Conservation (phyloP, 2,113 vertebrate species). For the Alethe castanea region DNA sequence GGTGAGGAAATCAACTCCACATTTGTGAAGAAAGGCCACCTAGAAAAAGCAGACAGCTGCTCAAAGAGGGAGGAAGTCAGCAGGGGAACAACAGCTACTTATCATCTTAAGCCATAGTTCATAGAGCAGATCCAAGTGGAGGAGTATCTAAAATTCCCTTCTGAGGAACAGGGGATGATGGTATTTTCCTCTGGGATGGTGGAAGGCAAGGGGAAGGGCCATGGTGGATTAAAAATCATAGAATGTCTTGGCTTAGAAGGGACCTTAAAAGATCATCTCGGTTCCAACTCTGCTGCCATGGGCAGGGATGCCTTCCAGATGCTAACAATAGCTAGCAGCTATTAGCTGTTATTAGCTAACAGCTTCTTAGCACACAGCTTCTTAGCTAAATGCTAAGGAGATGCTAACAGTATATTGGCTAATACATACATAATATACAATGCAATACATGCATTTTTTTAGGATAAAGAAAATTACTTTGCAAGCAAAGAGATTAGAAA, state of each 20-base stretch:
- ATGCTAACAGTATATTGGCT: neutral
- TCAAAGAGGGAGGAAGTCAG: neutral
- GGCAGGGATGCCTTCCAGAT: neutral
- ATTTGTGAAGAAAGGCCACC: neutral
- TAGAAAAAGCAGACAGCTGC: neutral
- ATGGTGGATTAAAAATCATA: neutral
- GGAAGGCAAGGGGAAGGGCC: fast-evolving
- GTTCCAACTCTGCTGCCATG: neutral
- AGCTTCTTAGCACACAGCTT: neutral
- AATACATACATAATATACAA: neutral
- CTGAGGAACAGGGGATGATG: neutral
- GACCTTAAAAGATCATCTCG: neutral
- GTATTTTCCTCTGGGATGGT: neutral
- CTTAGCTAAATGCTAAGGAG: neutral
- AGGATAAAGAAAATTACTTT: neutral
- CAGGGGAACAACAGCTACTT: neutral
- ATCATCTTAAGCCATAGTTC: neutral
- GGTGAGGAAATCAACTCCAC: neutral
- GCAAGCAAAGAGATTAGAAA: neutral
- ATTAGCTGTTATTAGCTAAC: neutral
- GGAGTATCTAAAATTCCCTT: neutral
- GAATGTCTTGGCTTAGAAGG: neutral
- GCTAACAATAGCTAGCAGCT: neutral
- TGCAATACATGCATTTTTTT: neutral
- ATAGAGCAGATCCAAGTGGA: neutral